phyloP scores from a whole-genome alignment of 2,797 vertebrate species.

The Salmo trutta region DNA sequence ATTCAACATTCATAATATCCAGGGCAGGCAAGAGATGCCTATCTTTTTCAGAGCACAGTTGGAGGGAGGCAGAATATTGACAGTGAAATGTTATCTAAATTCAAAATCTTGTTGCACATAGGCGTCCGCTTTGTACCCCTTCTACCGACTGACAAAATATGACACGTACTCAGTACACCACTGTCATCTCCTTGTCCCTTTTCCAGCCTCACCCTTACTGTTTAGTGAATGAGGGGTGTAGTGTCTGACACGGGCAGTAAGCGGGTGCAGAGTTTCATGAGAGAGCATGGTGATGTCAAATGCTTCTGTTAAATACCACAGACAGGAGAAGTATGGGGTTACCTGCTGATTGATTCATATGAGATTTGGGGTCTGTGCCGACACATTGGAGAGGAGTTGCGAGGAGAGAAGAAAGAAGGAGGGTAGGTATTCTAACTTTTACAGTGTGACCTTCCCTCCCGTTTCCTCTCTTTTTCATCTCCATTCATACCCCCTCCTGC shows the following conservation, averaged over 20 bases:
- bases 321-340: constrained; percentile 3
- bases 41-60: constrained; percentile 53
- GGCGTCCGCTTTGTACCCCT: constrained; percentile 56
- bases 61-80: constrained; percentile 39
- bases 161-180: constrained; percentile 54
- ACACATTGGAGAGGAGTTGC: background rate
- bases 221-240: constrained; percentile 64
- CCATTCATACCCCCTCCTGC: background rate
- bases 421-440: background rate
- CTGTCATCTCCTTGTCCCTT: constrained; percentile 69
- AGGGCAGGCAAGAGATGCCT: constrained; percentile 53
- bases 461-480: background rate
- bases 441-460: background rate
- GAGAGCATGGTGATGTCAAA: constrained; percentile 66
- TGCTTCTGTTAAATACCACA: constrained; percentile 55
- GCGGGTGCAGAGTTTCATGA: constrained; percentile 71
- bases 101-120: constrained; percentile 68
- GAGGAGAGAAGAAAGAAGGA: background rate
- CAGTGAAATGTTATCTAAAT: constrained; percentile 72
- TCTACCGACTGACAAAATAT: constrained; percentile 44
- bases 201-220: constrained; percentile 40
- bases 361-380: constrained; percentile 2
- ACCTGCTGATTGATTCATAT: background rate
- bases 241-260: constrained; percentile 69
- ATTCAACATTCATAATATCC: constrained; percentile 54